Base-by-base conservation (phyloP, 1,140 invertebrate species). In the Drosophila punjabiensis region DNA sequence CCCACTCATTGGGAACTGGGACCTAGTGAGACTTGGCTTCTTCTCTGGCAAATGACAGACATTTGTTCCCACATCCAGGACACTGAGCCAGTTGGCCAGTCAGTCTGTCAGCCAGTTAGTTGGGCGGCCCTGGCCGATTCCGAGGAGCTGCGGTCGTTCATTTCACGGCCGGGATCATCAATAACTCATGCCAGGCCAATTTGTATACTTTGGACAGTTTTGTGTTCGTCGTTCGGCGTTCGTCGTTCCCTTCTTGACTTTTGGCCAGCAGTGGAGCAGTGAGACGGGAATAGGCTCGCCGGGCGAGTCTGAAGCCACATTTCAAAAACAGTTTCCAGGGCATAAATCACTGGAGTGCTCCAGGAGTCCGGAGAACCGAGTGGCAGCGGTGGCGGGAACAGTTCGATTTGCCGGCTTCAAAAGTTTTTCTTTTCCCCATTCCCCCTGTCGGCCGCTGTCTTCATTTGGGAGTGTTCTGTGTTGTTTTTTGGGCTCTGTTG, bases 161-260 rank as follows among this genome's bases (percentile, higher is more conserved):
- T 89, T 89, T 90, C 86, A 89, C 81, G 82, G 87, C 75, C 81
- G 79, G 71, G 76, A 89, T 89, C 86, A 89, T 89, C 86, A 89
- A 89, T 89, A 89, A 89, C 86, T 89, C 86, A 89, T 89, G 86
- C 82, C 82, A 70, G 76, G 79, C 86, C 86, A 89, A 89, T 89
- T 89, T 89, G 86, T 89, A 89, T 90, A 89, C 86, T 89, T 81
- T 86, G 86, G 86, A 89, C 85, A 89, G 85, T 90, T 89, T 89
- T 89, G 74, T 80, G 81, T 85, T 81, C 80, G 76, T 28, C 48
- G 32, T 53, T 73, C 58, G 64, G 41, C 50, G 37, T 53, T 73
- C 58, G 64, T 35, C 50, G 37, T 56, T 78, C 62, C 37, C 70
- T 74, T 81, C 82, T 85, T 86, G 79, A 86, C 82, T 86, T 86